phyloP scores from a whole-genome alignment of 2,113 vertebrate species.

The Mus spicilegus region DNA sequence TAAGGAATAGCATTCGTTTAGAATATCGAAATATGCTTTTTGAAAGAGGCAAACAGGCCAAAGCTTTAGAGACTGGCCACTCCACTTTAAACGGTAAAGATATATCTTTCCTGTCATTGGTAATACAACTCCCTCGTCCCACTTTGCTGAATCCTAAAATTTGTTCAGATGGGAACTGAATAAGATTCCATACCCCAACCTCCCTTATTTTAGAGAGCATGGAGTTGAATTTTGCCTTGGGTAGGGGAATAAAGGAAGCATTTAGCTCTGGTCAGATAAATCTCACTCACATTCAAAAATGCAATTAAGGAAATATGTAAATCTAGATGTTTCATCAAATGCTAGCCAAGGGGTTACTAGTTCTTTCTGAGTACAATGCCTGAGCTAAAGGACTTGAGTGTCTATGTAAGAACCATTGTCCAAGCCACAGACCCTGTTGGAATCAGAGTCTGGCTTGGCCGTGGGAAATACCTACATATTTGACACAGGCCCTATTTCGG shows the following conservation, averaged over 20 bases:
- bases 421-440: conserved; percentile 86
- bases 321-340: conserved; percentile 92
- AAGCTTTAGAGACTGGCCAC: conserved; percentile 73
- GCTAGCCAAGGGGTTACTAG: conserved; percentile 88
- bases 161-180: conserved; percentile 73
- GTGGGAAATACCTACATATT: conserved; percentile 94
- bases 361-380: conserved; percentile 89
- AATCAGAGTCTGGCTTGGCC: conserved; percentile 89
- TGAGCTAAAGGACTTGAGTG: conserved; percentile 91
- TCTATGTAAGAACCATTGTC: conserved; percentile 92
- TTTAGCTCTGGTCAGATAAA: conserved; percentile 90
- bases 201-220: conserved; percentile 65
- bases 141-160: conserved; percentile 74
- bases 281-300: conserved; percentile 88
- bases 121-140: conserved; percentile 25
- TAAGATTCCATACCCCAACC: conserved; percentile 56
- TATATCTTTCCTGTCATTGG: conserved; percentile 62
- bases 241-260: conserved; percentile 85
- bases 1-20: conserved; percentile 73
- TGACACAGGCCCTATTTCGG: conserved; percentile 90
- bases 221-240: conserved; percentile 82
- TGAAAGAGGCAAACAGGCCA: conserved; percentile 64
- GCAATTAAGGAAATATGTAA: conserved; percentile 92
- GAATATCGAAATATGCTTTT: conserved; percentile 77
- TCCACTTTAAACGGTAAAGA: conserved; percentile 77